Evolutionary conservation across 1,140 invertebrate species (phyloP), one percentile per base, ranked within the genome.

Genomic region (Conus betulinus): DNA sequence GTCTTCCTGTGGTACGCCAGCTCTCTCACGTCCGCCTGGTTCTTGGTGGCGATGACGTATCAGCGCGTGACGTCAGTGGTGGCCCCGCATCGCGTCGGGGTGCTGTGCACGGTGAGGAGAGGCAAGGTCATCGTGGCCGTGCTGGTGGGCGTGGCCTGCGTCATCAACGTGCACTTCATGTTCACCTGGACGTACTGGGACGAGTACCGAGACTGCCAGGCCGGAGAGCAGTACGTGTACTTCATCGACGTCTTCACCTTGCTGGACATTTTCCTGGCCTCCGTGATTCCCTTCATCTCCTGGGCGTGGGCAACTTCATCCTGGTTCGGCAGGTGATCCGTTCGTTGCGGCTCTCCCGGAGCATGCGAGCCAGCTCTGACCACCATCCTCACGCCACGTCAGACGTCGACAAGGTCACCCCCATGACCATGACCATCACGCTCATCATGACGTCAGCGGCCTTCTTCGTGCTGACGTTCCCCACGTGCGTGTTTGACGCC

Each of bases 51-150:
- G 25, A 79, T 79, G 78, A 79, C 78, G 78, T 79, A 17, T 15
- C 78, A 79, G 78, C 78, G 78, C 7, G 78, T 79, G 78, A 79
- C 78, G 78, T 79, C 78, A 51, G 78, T 79, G 8, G 20, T 79
- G 0, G 27, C 51, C 25, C 78, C 78, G 78, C 78, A 79, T 20
- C 78, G 78, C 78, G 78, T 52, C 51, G 51, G 25, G 27, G 27
- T 79, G 8, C 25, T 79, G 25, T 79, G 78, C 78, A 79, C 78
- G 17, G 67, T 71, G 17, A 71, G 23, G 23, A 71, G 67, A 4
- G 67, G 67, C 11, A 71, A 71, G 67, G 23, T 71, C 67, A 71
- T 71, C 67, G 20, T 71, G 39, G 67, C 17, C 17, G 3, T n/a
- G 13, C 11, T n/a, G 13, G 67, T n/a, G 67, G 17, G 11, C 11